Base-by-base conservation (phyloP, 2,113 vertebrate species). In the Poicephalus meyeri region DNA sequence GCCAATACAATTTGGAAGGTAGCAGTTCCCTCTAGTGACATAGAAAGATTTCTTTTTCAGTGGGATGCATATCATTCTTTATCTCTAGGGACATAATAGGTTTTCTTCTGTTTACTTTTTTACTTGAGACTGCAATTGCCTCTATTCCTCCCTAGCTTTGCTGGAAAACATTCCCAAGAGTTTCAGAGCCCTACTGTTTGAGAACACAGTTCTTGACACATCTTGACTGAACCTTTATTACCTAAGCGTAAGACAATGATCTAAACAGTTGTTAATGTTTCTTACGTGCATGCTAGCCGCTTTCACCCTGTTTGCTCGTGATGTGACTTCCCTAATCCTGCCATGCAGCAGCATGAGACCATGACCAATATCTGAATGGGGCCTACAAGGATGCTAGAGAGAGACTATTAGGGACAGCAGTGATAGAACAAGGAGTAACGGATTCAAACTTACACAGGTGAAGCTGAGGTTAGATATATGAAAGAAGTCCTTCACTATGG, bases 241-340 rank as follows among this genome's bases (percentile, higher is more conserved):
- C 47, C 23, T 33, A 35, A 35, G 35, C 35, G 35, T 35, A 35
- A 35, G 35, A 35, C 35, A 35, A 35, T 35, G 35, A 35, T 35
- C 35, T 35, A 35, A 35, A 35, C 35, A 35, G 35, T 35, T 35
- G 35, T 35, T 35, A 35, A 35, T 35, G 35, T 35, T 35, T 35
- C 23, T 9, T 9, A 5, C 0, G 11, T 10, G 13, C 10, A 19
- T 4, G 11, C 5, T 3, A 3, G 16, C 8, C 25, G 6, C 3
- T 23, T 52, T 29, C 50, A 49, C 31, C n/a, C 28, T 5, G 14
- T 61, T 13, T 28, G 2, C 33, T 9, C 4, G 0, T 3, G 46
- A 42, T 3, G 41, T 0, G 2, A 24, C 16, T 39, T 21, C n/a
- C 35, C 26, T 4, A 2, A 12, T 2, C 17, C 73, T 19, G 16